Evolutionary conservation across 2,113 vertebrate genomes (phyloP), one percentile per base, ranked within the genome.

Genomic region (Nesoenas mayeri): DNA sequence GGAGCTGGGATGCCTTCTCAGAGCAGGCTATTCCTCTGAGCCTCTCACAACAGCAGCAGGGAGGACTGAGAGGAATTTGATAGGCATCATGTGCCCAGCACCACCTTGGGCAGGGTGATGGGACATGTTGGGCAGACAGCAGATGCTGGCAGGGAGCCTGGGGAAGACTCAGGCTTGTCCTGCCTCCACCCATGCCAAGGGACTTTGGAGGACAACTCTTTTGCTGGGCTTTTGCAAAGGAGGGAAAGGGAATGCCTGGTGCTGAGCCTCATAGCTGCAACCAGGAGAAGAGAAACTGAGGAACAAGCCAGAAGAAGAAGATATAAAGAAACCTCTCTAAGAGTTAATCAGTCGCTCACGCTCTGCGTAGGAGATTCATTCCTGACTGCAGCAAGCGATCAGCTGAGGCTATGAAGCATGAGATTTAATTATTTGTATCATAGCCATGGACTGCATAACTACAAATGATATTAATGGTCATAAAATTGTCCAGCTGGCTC

Each of bases 401-500:
- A 81, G 89, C 61, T 88, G 89, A 94, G 54, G 83, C 90, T 83
- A 21, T 81, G 90, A 96, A 97, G 96, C 95, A 94, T 95, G 80
- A 96, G 95, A 97, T 97, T 96, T 96, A 95, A 97, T 97, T 97
- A 97, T 93, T 96, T 93, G 92, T 96, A 96, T 95, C 92, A 91
- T 67, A 91, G 84, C 83, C 85, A 73, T 1, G 8, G 67, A 61
- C 93, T 54, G 78, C 83, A 84, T 89, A 88, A 85, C 91, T 95
- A 93, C 84, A 95, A 94, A 89, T 54, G 80, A 85, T 91, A 96
- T 65, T 95, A 95, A 94, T 79, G 88, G 90, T 93, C 83, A 96
- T 88, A 87, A 93, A 97, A 96, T 47, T 79, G 83, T 83, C 83
- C 93, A 95, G 90, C 74, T 94, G 93, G 74, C 88, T 95, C 88